phyloP scores from a whole-genome alignment of 2,797 vertebrate genomes.

The Cynopterus sphinx region DNA sequence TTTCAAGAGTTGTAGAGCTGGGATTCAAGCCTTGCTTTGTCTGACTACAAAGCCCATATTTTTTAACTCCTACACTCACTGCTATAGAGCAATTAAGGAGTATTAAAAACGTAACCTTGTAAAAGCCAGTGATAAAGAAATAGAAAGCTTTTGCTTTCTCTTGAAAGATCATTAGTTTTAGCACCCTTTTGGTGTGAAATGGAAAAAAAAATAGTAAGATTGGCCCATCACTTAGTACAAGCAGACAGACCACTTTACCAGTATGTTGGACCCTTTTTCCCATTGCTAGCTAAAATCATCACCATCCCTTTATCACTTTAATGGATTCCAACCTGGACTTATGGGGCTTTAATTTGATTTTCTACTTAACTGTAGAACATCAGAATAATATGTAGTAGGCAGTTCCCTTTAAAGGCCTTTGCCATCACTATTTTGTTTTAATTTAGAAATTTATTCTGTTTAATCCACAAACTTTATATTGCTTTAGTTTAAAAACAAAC shows the following conservation, averaged over 20 bases:
- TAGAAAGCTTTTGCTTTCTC: conserved; percentile 58
- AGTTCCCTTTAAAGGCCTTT: background rate
- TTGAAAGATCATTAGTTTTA: conserved; percentile 64
- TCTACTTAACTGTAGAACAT: conserved; percentile 27
- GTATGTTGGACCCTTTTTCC: background rate
- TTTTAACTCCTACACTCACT: background rate
- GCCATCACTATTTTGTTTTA: background rate
- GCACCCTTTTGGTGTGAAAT: conserved; percentile 37
- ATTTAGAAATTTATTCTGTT: no score
- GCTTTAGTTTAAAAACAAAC: background rate
- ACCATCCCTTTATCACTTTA: conserved; percentile 46
- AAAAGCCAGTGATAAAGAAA: conserved; percentile 56
- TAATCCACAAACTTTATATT: no score
- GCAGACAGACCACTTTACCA: conserved; percentile 2
- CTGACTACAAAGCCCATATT: conserved; percentile 3
- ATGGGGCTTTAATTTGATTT: background rate
- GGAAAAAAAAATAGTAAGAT: conserved; percentile 59
- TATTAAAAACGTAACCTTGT: conserved; percentile 54
- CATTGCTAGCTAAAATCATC: conserved; percentile 50
- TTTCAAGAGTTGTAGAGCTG: background rate
- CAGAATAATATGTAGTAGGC: conserved; percentile 32
- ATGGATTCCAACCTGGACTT: background rate
- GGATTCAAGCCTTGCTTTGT: conserved; percentile 29
- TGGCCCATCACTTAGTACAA: conserved; percentile 30
- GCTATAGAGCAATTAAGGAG: conserved; percentile 37